phyloP scores from a whole-genome alignment of 2,113 vertebrate species.

The Platichthys flesus region DNA sequence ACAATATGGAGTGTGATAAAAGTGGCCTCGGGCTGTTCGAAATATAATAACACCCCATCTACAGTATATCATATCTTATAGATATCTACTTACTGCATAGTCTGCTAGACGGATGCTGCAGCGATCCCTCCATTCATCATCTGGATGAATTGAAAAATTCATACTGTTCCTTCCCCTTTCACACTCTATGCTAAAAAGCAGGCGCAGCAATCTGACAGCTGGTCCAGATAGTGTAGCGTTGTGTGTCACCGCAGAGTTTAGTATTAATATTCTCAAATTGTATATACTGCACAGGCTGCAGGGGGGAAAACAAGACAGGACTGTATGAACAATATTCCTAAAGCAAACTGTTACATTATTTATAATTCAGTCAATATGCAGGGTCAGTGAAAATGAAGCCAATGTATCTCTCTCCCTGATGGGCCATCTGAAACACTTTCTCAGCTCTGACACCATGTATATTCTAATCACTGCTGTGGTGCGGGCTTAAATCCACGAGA shows the following conservation, averaged over 20 bases:
- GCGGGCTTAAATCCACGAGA: background rate
- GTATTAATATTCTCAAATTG: background rate
- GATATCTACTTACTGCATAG: slow-evolving; percentile 23
- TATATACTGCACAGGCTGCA: background rate
- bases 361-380: slow-evolving; percentile 21
- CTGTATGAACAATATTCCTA: background rate
- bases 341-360: slow-evolving; percentile 9
- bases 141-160: slow-evolving; percentile 13
- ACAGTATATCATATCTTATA: slow-evolving; percentile 30
- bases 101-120: slow-evolving; percentile 14
- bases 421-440: slow-evolving; percentile 9
- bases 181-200: background rate
- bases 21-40: slow-evolving; percentile 26
- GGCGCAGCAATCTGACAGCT: background rate
- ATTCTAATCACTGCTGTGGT: slow-evolving; percentile 10
- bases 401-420: slow-evolving; percentile 16
- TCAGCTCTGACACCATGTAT: slow-evolving; percentile 10
- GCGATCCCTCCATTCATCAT: slow-evolving; percentile 13
- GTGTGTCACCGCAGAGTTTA: background rate
- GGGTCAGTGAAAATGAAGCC: slow-evolving; percentile 30
- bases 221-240: background rate
- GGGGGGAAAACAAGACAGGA: background rate
- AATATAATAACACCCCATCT: slow-evolving; percentile 41
- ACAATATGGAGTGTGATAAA: slow-evolving; percentile 23
- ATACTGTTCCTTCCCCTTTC: background rate